Evolutionary conservation across 37 sponge, comb jelly and placozoan species (phyloP).

Genomic region (Hormiphora californensis): DNA sequence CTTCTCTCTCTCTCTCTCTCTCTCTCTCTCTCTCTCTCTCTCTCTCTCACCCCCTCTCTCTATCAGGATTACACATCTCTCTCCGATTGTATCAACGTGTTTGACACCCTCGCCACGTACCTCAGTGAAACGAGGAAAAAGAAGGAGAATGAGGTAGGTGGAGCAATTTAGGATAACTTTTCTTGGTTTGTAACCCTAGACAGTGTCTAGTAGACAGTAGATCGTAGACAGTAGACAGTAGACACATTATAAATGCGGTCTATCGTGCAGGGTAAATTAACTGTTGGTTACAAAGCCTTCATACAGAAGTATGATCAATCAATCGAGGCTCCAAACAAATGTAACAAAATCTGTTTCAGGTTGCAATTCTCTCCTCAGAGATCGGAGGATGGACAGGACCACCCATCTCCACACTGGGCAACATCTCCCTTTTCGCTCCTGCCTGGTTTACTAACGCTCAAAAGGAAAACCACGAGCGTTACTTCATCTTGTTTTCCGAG

Average conservation of each 20-base stretch:
- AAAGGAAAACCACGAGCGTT: constrained; percentile 25
- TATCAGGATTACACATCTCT: background rate
- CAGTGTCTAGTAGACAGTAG: no score
- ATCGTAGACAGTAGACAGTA: no score
- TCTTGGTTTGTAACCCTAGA: no score
- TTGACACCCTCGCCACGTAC: constrained; percentile 23
- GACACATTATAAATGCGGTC: no score
- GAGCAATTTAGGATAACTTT: no score
- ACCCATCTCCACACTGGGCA: constrained; percentile 29
- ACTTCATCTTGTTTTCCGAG: constrained; percentile 29
- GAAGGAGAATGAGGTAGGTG: constrained; percentile 27
- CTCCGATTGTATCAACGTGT: constrained; percentile 43
- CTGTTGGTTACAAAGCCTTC: no score
- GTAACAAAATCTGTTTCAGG: no score
- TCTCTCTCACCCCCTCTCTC: background rate
- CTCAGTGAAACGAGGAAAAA: constrained; percentile 21
- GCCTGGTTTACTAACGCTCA: constrained; percentile 33
- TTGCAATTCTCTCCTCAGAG: no score
- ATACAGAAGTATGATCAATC: no score
- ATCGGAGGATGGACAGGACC: no score
- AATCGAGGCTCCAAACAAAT: no score
- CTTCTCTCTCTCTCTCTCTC: background rate
- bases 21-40: background rate
- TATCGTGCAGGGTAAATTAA: no score
- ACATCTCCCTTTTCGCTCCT: constrained; percentile 26